Evolutionary conservation across 2,797 vertebrate species (phyloP).

Genomic region (Aeoliscus strigatus): DNA sequence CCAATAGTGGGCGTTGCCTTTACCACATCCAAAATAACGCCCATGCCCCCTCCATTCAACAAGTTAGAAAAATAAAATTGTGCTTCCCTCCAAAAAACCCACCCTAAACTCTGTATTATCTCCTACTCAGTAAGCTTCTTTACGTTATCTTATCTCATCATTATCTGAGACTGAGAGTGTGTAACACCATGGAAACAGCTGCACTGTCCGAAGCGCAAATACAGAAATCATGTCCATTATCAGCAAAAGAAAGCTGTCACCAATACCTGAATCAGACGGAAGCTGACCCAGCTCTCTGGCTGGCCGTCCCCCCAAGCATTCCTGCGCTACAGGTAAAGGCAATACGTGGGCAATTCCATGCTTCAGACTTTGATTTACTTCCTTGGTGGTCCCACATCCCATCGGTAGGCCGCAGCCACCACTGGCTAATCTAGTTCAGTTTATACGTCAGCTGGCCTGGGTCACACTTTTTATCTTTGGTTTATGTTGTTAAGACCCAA

Average conservation of each 20-base stretch:
- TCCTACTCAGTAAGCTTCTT: conserved; percentile 15
- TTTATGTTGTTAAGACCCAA: neutral
- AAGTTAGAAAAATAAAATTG: conserved; percentile 71
- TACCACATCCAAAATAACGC: conserved; percentile 22
- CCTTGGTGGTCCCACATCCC: neutral
- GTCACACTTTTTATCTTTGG: neutral
- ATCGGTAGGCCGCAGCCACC: neutral
- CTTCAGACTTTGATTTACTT: neutral
- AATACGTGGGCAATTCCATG: conserved; percentile 1
- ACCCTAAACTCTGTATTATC: conserved; percentile 23
- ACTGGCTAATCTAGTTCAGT: neutral
- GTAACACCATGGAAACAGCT: conserved; percentile 9
- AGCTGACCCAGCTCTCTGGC: conserved; percentile 10
- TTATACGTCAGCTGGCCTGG: neutral
- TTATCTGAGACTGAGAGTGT: conserved; percentile 13
- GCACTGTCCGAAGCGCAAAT: conserved; percentile 11
- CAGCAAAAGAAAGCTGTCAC: conserved; percentile 15
- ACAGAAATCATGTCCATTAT: conserved; percentile 14
- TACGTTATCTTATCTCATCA: conserved; percentile 38
- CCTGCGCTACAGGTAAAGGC: conserved; percentile 12
- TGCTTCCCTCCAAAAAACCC: conserved; percentile 37
- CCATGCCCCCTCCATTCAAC: conserved; percentile 23
- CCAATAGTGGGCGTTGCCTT: conserved; percentile 21
- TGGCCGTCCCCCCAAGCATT: conserved; percentile 38
- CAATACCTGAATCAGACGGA: conserved; percentile 7